Evolutionary conservation across 1,140 invertebrate genomes (phyloP), one percentile per base, ranked within the genome.

Genomic region (Cyclargus thomasi): DNA sequence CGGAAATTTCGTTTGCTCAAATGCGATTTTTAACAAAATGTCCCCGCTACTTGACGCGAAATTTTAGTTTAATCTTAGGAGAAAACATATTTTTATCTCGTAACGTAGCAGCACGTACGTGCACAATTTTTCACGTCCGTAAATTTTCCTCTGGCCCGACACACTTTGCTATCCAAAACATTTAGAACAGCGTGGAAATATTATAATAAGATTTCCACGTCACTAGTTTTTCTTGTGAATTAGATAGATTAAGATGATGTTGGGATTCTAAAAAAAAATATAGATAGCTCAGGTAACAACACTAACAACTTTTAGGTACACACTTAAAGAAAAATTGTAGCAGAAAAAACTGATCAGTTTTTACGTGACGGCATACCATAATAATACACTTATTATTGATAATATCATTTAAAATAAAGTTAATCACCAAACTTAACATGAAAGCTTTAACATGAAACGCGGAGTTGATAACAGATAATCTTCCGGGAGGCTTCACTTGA

Each of bases 121-220:
- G 72, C 55, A 72, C 78, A 79, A 82, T 83, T 85, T 86, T 80
- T 85, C 82, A 83, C 72, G 79, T 7, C 55, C 55, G 55, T 59
- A 59, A 59, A 59, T 59, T 59, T 21, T 21, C 18, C 55, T 21
- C 55, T 59, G 18, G 18, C 18, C 55, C 20, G 55, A 59, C 53
- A 55, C 55, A 20, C 20, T 11, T 21, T 59, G 55, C 18, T 59
- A 59, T 59, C 55, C 55, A 21, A 18, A 21, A 21, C 55, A 21
- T 59, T 59, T 20, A 59, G 55, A 18, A 20, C 17, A 6, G 18
- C 17, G 55, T 57, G 8, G 21, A 59, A 59, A 22, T 11, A 59
- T 55, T 55, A 55, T 59, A 59, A 20, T 59, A 59, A 59, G 6
- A 59, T 20, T 47, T 47, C 14, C 14, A 47, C 8, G 3, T 47